Conservation (phyloP, 2,113 vertebrate species). For the Petrocephalus microphthalmus region DNA sequence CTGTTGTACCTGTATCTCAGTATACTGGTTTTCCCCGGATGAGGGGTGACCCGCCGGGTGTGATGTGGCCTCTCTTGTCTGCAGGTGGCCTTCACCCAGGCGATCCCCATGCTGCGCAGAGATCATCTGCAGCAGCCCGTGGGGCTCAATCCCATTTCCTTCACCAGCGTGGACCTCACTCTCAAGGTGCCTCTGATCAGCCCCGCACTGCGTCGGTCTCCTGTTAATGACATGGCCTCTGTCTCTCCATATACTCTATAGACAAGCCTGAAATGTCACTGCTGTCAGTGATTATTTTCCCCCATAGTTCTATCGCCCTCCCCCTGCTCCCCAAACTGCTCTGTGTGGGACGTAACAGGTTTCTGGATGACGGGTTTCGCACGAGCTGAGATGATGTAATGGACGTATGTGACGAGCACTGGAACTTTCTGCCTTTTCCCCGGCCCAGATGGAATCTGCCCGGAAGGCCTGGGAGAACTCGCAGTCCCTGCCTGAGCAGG, state of each 20-base stretch:
- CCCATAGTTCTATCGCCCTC: neutral
- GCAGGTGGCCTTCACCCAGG: conserved; percentile 77
- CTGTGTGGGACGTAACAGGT: neutral
- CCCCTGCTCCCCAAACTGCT: neutral
- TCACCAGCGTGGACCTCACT: conserved; percentile 87
- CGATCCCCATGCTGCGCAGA: conserved; percentile 84
- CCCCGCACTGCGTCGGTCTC: neutral
- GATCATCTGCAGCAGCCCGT: conserved; percentile 88
- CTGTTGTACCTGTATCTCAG: neutral
- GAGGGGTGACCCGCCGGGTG: neutral
- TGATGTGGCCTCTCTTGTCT: neutral
- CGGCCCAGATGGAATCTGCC: conserved; percentile 87
- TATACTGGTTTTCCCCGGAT: neutral
- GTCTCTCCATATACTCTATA: neutral
- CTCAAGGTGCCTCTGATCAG: conserved; percentile 73
- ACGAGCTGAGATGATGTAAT: neutral
- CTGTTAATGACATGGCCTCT: no score
- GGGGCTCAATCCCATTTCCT: conserved; percentile 85
- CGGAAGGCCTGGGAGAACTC: conserved; percentile 99
- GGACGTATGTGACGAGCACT: neutral
- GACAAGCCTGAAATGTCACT: neutral
- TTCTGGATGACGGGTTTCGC: neutral
- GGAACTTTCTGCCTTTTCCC: neutral
- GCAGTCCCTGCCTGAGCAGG: conserved; percentile 90
- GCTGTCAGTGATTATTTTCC: neutral